Base-by-base conservation (phyloP, 2,113 vertebrate genomes). In the Vimba vimba region DNA sequence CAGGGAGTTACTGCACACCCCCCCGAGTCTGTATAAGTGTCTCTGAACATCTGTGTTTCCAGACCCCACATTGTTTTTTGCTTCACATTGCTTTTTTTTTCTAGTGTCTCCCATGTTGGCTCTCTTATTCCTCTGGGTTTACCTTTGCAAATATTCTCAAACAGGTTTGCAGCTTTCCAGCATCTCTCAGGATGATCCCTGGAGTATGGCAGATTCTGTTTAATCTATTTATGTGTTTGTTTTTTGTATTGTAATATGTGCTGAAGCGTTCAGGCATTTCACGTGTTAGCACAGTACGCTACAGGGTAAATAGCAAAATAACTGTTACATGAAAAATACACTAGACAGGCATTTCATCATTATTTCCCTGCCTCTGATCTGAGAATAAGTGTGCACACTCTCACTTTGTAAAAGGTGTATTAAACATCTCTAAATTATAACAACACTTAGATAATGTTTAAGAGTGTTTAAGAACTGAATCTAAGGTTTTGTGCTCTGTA, bases 1-100 rank as follows among this genome's bases (percentile, higher is more conserved):
- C 90, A 83, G 91, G 91, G 90, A 92, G 92, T 92, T 94, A 89
- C 90, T 91, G 85, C 85, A 87, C 81, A 77, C 87, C 90, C 89
- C 13, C 74, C 82, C 39, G 81, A 89, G 87, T 87, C 88, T 85
- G 78, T 74, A 77, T 87, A 76, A 87, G 90, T 50, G 91, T 86
- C 88, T 85, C 86, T 77, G 39, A 91, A 88, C 91, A 88, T 86
- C 90, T 89, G 89, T 83, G 84, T 83, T 87, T 89, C 87, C 90
- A 92, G 90, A 91, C 88, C 90, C 85, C 84, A 88, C 68, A 66
- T 75, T 86, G 79, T 90, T 79, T 85, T 64, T 89, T 88, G 66
- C 86, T 83, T 82, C 76, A 86, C 78, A 19, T 87, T 66, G 88
- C 76, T 87, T 87, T 85, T 82, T 82, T 55, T 82, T 59, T 73